Percentiles rank a stretch among this genome's conserved stretches.
phyloP scores from a whole-genome alignment of 2,797 vertebrate genomes.

The Etheostoma nigrum region DNA sequence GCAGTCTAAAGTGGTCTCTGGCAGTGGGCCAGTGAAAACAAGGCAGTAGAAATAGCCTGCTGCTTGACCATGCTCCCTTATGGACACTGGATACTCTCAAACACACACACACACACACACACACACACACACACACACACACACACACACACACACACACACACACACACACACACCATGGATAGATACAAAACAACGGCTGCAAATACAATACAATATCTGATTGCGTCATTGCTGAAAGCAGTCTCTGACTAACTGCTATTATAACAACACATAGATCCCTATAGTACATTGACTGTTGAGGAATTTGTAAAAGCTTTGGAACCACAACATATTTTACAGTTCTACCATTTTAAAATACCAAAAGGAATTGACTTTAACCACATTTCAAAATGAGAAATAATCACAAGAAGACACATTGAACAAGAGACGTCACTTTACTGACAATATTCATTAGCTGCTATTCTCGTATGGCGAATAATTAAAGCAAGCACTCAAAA shows the following conservation, averaged over 20 bases:
- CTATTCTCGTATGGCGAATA: constrained; percentile 35
- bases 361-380: constrained; percentile 7
- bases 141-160: constrained; percentile 29
- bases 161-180: constrained; percentile 4
- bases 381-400: constrained; percentile 11
- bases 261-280: neutral
- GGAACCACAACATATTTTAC: neutral
- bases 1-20: constrained; percentile 64
- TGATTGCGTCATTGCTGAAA: neutral
- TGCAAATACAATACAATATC: constrained; percentile 17
- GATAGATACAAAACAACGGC: constrained; percentile 40
- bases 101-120: constrained; percentile 29
- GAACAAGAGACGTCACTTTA: constrained; percentile 22
- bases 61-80: constrained; percentile 54
- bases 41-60: constrained; percentile 57
- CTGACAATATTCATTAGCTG: constrained; percentile 11
- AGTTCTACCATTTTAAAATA: neutral
- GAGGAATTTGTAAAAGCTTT: neutral
- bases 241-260: neutral
- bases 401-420: neutral
- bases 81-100: constrained; percentile 54
- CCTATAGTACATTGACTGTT: neutral
- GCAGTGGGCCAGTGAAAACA: constrained; percentile 69
- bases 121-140: constrained; percentile 38
- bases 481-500: constrained; percentile 23